Evolutionary conservation across 2,113 vertebrate genomes (phyloP).

Genomic region (Peucedramus taeniatus): DNA sequence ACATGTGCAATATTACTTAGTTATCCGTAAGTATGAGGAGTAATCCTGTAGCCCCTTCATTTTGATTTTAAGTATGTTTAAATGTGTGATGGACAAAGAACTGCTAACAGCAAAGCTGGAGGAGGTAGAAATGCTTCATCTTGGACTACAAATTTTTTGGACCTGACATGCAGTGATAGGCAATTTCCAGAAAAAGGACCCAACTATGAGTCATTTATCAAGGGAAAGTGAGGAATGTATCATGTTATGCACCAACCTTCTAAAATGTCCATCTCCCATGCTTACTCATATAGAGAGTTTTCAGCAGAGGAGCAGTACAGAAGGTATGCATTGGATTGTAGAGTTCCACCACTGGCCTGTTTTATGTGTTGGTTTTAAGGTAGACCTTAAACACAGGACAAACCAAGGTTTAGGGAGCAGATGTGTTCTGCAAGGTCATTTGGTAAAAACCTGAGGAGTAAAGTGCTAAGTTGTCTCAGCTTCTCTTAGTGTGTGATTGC

Average conservation of each 20-base stretch:
- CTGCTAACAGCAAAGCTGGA: neutral
- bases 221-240: neutral
- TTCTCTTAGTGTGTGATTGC: neutral
- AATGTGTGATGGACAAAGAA: neutral
- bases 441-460: neutral
- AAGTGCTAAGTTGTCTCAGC: neutral
- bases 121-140: neutral
- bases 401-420: neutral
- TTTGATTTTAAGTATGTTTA: neutral
- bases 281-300: neutral
- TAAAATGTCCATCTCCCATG: neutral
- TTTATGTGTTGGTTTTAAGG: neutral
- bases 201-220: neutral
- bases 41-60: neutral
- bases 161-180: neutral
- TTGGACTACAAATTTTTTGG: neutral
- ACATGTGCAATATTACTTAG: neutral
- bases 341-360: neutral
- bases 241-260: neutral
- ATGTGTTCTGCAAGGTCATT: neutral
- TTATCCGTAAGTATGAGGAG: neutral
- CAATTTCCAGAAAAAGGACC: conserved; percentile 33
- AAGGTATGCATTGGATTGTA: neutral
- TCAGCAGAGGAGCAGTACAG: neutral
- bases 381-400: neutral